Evolutionary conservation across 1,140 invertebrate species (phyloP).

Genomic region (Heterodera schachtii): DNA sequence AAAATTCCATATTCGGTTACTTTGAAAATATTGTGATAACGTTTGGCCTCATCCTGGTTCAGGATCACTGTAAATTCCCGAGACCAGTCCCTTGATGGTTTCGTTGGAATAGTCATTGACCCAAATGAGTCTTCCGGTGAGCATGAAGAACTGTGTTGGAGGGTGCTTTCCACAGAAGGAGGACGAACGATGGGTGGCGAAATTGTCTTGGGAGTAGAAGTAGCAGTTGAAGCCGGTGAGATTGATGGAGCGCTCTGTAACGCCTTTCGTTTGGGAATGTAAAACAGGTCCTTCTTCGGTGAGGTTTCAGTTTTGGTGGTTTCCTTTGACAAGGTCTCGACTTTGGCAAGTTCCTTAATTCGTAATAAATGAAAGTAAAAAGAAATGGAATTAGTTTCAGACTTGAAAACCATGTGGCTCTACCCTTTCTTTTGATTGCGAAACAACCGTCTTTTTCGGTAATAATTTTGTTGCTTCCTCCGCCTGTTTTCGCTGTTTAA

Average conservation of each 20-base stretch:
- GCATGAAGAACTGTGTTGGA: constrained; percentile 29
- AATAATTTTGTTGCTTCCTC: neutral
- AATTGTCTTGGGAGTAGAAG: constrained; percentile 29
- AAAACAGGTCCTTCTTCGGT: constrained; percentile 18
- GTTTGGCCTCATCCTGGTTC: constrained; percentile 13
- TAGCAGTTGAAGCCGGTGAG: constrained; percentile 27
- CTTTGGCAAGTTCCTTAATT: constrained; percentile 9
- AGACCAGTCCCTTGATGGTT: constrained; percentile 26
- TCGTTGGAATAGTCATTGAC: constrained; percentile 25
- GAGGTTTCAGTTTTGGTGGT: neutral
- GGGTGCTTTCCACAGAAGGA: constrained; percentile 24
- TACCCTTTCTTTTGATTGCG: too few species aligned
- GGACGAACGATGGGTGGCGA: constrained; percentile 24
- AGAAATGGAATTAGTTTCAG: neutral
- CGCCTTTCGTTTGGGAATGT: constrained; percentile 20
- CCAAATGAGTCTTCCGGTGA: constrained; percentile 27
- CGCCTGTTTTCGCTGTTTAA: neutral
- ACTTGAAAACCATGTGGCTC: too few species aligned
- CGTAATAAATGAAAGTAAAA: neutral
- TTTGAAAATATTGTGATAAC: constrained; percentile 24
- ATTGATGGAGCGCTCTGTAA: constrained; percentile 21
- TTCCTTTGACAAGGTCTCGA: too few species aligned
- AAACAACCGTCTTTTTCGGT: neutral
- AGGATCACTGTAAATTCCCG: constrained; percentile 10
- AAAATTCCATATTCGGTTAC: neutral